These are phyloP conservation scores for Caenorhabditis sp. DNA, from an alignment of 2,888 invertebrate genomes.

Conservation along the genomic window DNA sequence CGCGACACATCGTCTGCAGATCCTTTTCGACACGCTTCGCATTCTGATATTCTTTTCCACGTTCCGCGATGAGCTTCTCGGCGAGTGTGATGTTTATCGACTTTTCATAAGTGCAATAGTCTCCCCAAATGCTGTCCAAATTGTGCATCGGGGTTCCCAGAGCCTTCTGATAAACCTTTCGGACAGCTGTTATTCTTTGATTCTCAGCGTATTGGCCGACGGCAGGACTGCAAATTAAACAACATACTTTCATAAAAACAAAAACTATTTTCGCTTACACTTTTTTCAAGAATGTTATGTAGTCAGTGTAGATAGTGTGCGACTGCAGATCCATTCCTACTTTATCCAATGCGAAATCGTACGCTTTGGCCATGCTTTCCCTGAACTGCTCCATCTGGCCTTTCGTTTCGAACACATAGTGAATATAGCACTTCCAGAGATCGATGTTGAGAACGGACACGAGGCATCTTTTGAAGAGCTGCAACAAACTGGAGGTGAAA, in stretches of 20 bases:
- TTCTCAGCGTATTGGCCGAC: conserved; percentile 99
- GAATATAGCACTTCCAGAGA: conserved; percentile 97
- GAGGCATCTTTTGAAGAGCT: conserved; percentile 97
- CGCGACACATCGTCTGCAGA: conserved; percentile 94
- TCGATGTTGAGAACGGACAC: conserved; percentile 99
- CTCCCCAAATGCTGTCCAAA: conserved; percentile 94
- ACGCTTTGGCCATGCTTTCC: conserved; percentile 99
- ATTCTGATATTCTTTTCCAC: conserved; percentile 91
- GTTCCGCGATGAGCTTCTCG: conserved; percentile 97
- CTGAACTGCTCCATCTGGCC: conserved; percentile 89
- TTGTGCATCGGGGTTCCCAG: conserved; percentile 97
- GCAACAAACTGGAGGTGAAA: conserved; percentile 75
- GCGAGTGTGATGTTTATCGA: conserved; percentile 93
- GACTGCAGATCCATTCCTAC: conserved; percentile 99
- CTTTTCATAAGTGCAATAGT: conserved; percentile 95
- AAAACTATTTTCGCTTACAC: conserved; percentile 75
- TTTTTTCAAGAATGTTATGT: conserved; percentile 92
- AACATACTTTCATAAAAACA: neutral
- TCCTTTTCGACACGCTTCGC: conserved; percentile 94
- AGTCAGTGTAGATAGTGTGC: conserved; percentile 97
- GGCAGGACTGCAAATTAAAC: conserved; percentile 88
- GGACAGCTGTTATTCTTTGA: conserved; percentile 97
- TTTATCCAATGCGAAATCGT: conserved; percentile 98
- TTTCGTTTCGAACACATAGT: conserved; percentile 98
- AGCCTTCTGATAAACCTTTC: conserved; percentile 96